Evolutionary conservation across 2,113 vertebrate species (phyloP), one percentile per base, ranked within the genome.

Genomic region (Heterotis niloticus): DNA sequence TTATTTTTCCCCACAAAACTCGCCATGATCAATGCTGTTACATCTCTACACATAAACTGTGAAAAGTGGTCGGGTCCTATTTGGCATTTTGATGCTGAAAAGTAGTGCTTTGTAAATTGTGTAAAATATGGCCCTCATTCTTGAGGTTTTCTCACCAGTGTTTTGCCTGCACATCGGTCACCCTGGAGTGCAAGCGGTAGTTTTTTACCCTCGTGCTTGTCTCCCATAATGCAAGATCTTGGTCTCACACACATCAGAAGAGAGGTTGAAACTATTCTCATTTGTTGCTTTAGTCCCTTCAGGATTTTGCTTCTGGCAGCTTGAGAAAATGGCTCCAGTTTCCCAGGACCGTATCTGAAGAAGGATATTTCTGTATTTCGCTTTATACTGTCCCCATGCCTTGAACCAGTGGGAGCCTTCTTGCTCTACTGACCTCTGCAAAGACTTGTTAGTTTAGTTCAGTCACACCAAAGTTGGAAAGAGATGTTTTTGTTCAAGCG

Each of bases 271-370:
- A n/a, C 16, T 34, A 44, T 23, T 34, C 51, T 51, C 20, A 51
- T 70, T 70, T 70, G 29, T 44, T 20, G 4, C n/a, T 70, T 70
- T 51, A 44, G 14, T 70, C 68, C 68, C 26, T 16, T 14, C 20
- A 44, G 18, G 17, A 70, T 51, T 69, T 69, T 69, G 28, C 26
- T 5, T 70, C 51, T 17, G 5, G 34, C 4, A 44, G 24, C 77
- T 77, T 44, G 57, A 74, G 64, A 57, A 56, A 64, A 18, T 62
- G 60, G 4, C 1, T 28, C 71, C 64, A 59, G 1, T 11, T 77
- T 84, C 85, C 51, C 81, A 79, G 24, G 84, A 81, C 74, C 18
- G 64, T 71, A 66, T 5, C 26, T 68, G 11, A 68, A 16, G 29
- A 62, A 24, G 16, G 34, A 20, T 14, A 44, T 20, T 51, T 11